Base-by-base conservation (phyloP, 2,113 vertebrate species). In the Donacobius atricapilla region DNA sequence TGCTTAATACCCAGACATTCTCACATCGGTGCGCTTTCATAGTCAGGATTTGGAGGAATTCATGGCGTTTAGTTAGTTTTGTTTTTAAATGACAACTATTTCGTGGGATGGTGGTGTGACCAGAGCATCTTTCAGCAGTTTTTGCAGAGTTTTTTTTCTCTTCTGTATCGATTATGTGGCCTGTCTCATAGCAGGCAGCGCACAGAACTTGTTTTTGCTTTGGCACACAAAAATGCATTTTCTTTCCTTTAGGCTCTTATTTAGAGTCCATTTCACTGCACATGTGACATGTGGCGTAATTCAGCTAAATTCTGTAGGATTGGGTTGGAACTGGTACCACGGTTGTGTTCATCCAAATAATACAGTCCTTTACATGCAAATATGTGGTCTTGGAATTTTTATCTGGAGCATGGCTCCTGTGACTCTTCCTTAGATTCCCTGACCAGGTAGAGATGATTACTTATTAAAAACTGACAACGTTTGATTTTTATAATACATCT, bases 91-190 rank as follows among this genome's bases (percentile, higher is more conserved):
- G 28, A 3, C 31, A 70, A 9, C 3, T 15, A 6, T 68, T 76
- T 31, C 16, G 24, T 53, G 16, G 14, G 13, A 4, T 11, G 24
- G 5, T 31, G 22, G 4, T 27, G 4, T 76, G 42, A 39, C 23
- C 50, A 63, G 15, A 33, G 5, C 47, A 68, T 35, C 12, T 81
- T 93, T 47, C 5, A 63, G 10, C n/a, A 72, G 4, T 21, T 83
- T n/a, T 65, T 40, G 40, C 18, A 54, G 22, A 87, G 10, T 33
- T 61, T 51, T 39, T 39, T 45, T 83, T 80, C 14, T 77, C 2
- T 4, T 35, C 2, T n/a, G 3, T 48, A 4, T 50, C 2, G 3
- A 8, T 18, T 54, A 9, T 53, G 9, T 85, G 60, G n/a, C 7
- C 16, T 40, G 11, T 45, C 15, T 58, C 2, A 5, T 6, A 47